A percentile compares a stretch with the other conserved stretches of the same genome.
phyloP scores from a whole-genome alignment of 2,888 invertebrate genomes.

The Cephus nigrinus region DNA sequence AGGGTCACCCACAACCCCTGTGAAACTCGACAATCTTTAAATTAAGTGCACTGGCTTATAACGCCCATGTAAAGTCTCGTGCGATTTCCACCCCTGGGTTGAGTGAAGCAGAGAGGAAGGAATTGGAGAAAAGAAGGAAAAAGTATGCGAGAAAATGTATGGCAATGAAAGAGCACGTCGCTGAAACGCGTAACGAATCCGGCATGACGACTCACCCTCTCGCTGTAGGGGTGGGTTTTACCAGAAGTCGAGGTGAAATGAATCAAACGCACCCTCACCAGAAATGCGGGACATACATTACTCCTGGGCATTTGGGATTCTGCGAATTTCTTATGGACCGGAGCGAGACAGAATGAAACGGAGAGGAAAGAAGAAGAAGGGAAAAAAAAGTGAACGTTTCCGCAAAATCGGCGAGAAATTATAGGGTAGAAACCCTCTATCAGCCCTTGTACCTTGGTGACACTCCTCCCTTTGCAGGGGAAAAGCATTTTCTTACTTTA shows the following conservation, averaged over 20 bases:
- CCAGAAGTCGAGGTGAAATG: slow-evolving; percentile 38
- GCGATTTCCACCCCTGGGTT: slow-evolving; percentile 41
- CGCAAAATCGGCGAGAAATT: no score
- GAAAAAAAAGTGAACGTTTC: no score
- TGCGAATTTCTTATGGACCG: slow-evolving; percentile 33
- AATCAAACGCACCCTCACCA: slow-evolving; percentile 40
- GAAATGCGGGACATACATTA: slow-evolving; percentile 42
- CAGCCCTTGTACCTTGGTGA: no score
- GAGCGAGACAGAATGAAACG: slow-evolving; percentile 21
- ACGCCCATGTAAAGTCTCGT: slow-evolving; percentile 59
- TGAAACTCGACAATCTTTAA: slow-evolving; percentile 53
- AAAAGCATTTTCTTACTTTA: no score
- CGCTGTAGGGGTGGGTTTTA: no score
- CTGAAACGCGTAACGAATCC: slow-evolving; percentile 55
- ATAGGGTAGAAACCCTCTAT: no score
- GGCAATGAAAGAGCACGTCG: slow-evolving; percentile 18
- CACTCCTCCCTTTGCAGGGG: no score
- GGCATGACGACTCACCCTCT: slow-evolving; percentile 27
- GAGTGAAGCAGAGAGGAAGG: neutral
- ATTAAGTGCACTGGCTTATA: slow-evolving; percentile 62
- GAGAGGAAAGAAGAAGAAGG: no score
- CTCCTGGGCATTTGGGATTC: slow-evolving; percentile 34
- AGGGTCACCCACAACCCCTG: neutral
- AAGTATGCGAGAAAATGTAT: neutral
- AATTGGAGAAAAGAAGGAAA: slow-evolving; percentile 14